These are phyloP conservation scores for Martes flavigula DNA, from an alignment of 2,797 vertebrate species.

Conservation along the genomic window DNA sequence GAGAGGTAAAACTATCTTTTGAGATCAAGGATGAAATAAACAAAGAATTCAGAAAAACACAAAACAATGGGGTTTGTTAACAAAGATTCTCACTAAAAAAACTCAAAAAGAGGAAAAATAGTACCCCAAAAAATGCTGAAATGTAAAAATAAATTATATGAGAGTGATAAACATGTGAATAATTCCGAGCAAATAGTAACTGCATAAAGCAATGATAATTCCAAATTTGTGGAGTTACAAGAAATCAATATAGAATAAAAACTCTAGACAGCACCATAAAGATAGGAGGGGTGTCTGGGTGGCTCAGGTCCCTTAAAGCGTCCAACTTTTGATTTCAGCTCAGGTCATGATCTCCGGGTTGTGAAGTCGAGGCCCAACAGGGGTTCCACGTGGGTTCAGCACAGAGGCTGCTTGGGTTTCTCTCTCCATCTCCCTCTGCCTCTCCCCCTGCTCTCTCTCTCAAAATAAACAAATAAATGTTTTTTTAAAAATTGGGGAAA, in stretches of 20 bases:
- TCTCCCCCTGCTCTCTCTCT: neutral
- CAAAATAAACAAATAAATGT: neutral
- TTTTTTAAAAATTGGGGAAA: neutral
- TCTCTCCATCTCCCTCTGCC: neutral
- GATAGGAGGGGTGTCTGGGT: neutral
- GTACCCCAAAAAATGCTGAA: neutral
- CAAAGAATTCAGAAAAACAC: neutral
- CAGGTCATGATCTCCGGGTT: neutral
- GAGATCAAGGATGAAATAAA: neutral
- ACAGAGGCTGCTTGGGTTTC: neutral
- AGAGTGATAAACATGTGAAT: neutral
- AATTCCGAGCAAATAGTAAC: neutral
- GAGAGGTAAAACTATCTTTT: neutral
- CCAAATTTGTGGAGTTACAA: neutral
- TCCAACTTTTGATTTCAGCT: neutral
- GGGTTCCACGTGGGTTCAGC: neutral
- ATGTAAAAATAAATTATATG: neutral
- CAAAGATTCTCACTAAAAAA: neutral
- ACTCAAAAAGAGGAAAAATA: neutral
- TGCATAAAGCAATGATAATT: neutral
- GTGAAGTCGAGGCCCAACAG: neutral
- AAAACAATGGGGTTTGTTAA: neutral
- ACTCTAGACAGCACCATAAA: neutral
- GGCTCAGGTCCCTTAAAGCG: neutral
- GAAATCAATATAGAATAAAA: neutral